Percentiles rank a stretch among this genome's conserved stretches.
These are phyloP conservation scores for Tanypteryx hageni DNA, from an alignment of 2,888 invertebrate species.

Conservation along the genomic window DNA sequence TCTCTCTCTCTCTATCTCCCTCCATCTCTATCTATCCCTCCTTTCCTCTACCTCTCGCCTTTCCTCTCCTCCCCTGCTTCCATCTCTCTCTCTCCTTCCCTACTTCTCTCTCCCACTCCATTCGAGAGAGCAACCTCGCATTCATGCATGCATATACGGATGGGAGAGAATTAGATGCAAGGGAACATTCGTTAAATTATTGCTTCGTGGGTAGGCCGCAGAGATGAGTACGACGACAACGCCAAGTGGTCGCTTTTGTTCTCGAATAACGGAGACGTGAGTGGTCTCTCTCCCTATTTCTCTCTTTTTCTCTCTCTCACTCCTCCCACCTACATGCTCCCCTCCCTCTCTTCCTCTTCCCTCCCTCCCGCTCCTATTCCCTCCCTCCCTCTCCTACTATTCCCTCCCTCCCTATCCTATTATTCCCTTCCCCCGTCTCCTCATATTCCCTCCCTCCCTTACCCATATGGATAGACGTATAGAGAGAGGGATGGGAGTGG, in stretches of 20 bases:
- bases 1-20: too few relatives aligned
- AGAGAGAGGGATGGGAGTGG: too few relatives aligned
- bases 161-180: neutral
- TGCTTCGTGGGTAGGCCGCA: neutral
- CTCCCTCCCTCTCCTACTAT: neutral
- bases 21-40: neutral
- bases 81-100: neutral
- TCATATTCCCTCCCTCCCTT: neutral
- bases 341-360: too few relatives aligned
- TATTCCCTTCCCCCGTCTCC: too few relatives aligned
- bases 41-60: neutral
- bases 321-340: neutral
- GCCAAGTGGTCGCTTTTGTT: slow-evolving; percentile 42
- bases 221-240: neutral
- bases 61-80: too few relatives aligned
- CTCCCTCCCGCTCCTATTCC: too few relatives aligned
- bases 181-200: slow-evolving; percentile 32
- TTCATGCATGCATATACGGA: neutral
- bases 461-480: too few relatives aligned
- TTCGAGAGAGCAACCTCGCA: neutral
- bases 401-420: neutral
- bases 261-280: slow-evolving; percentile 43
- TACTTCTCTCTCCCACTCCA: neutral
- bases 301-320: neutral
- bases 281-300: neutral